These are phyloP conservation scores for Coelopa frigida DNA, from an alignment of 1,140 invertebrate genomes.

Conservation along the genomic window DNA sequence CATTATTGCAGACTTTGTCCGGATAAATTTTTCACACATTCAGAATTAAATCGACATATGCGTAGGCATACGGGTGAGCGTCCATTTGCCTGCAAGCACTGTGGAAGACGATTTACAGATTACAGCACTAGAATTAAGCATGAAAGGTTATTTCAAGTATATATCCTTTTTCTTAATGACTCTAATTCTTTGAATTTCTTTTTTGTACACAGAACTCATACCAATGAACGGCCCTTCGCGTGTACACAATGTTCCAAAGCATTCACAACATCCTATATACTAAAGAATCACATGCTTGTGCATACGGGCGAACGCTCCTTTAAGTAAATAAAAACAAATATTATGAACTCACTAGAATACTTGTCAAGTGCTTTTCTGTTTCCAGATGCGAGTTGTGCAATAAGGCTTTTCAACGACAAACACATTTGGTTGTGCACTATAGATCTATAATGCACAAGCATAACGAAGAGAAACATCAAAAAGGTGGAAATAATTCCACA, in stretches of 20 bases:
- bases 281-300: slow-evolving; percentile 16
- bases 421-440: slow-evolving; percentile 5
- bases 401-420: slow-evolving; percentile 12
- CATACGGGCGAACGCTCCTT: slow-evolving; percentile 15
- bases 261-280: slow-evolving; percentile 10
- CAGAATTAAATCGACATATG: slow-evolving; percentile 30
- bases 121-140: slow-evolving; percentile 14
- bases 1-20: slow-evolving; percentile 26
- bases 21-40: slow-evolving; percentile 29
- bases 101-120: slow-evolving; percentile 13
- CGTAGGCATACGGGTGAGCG: slow-evolving; percentile 14
- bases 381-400: slow-evolving; percentile 10
- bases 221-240: slow-evolving; percentile 14
- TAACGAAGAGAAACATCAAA: slow-evolving; percentile 9
- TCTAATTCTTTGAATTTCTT: background rate
- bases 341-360: background rate
- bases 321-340: slow-evolving; percentile 7
- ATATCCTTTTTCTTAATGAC: no score
- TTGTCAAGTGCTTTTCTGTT: background rate
- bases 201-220: slow-evolving; percentile 10
- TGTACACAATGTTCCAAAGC: slow-evolving; percentile 15
- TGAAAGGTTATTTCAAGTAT: slow-evolving; percentile 3
- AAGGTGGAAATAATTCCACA: no score
- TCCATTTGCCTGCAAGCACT: slow-evolving; percentile 13
- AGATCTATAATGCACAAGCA: slow-evolving; percentile 13